Conservation (phyloP, 2,888 invertebrate species). For the Idaea biselata region DNA sequence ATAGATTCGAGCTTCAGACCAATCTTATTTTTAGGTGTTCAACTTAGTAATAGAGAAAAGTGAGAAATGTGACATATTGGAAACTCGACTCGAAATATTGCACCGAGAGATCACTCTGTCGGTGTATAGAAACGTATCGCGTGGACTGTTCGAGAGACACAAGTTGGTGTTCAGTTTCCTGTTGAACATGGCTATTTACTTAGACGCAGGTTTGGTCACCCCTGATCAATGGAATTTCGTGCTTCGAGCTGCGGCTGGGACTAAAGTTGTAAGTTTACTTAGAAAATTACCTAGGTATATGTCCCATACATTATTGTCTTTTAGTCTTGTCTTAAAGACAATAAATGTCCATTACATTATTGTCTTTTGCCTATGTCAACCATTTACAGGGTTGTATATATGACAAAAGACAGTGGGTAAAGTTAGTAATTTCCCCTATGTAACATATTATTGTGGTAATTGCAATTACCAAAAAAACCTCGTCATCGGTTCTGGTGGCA, state of each 20-base stretch:
- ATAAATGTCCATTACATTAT: too few species aligned
- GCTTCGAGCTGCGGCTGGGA: slow-evolving; percentile 85
- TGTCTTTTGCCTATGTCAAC: too few species aligned
- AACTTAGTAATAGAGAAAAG: slow-evolving; percentile 89
- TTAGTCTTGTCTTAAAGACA: too few species aligned
- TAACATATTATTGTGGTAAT: too few species aligned
- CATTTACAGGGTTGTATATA: too few species aligned
- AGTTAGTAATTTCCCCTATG: too few species aligned
- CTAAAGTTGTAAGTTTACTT: slow-evolving; percentile 58
- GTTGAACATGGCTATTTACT: slow-evolving; percentile 87
- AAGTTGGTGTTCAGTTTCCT: slow-evolving; percentile 94
- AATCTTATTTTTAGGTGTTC: slow-evolving; percentile 82
- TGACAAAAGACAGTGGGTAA: too few species aligned
- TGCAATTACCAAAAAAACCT: too few species aligned
- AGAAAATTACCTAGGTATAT: too few species aligned
- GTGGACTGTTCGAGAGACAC: slow-evolving; percentile 94
- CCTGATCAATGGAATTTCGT: slow-evolving; percentile 88
- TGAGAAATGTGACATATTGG: slow-evolving; percentile 84
- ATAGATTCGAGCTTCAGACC: too few species aligned
- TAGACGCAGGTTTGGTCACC: slow-evolving; percentile 81
- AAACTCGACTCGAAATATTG: slow-evolving; percentile 84
- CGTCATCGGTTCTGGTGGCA: too few species aligned
- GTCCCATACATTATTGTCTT: too few species aligned
- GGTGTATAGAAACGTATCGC: slow-evolving; percentile 92
- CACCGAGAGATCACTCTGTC: slow-evolving; percentile 89